Base-by-base conservation (phyloP, 2,113 vertebrate genomes). In the Polypterus senegalus region DNA sequence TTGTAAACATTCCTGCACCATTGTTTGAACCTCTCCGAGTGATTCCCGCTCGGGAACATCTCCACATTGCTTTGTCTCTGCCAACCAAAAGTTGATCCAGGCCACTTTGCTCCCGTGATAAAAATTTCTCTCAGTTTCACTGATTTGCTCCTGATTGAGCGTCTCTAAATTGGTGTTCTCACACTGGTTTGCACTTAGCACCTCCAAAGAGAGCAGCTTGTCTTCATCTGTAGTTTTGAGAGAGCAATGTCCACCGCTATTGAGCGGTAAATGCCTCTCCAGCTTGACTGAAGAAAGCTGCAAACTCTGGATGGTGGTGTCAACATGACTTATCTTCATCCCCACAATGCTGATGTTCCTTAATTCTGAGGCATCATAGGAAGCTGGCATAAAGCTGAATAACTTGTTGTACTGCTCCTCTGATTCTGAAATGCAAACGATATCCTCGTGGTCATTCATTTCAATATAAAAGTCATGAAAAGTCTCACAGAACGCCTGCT, bases 41-140 rank as follows among this genome's bases (percentile, higher is more conserved):
- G 84, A 81, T 69, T 89, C 84, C 0, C 88, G 81, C 60, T 90
- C 65, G 57, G 90, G 89, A 9, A 92, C 70, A 3, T 85, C 85
- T 46, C 78, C 88, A 45, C 71, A 82, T 57, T 54, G 43, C 46
- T 70, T 73, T 49, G 71, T 74, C 4, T 92, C 87, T 48, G 86
- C 83, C 52, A 92, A 81, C 85, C 88, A 90, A 54, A 92, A 80
- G 66, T 90, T 74, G 67, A 86, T 68, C 89, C 88, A 91, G 0
- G 6, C 79, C 8, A 91, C 81, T 77, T 77, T 89, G 47, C 77
- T 79, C 49, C 89, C 89, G 1, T 5, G 74, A 67, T 91, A 89
- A 68, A 92, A 92, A 46, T 81, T 69, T 0, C 47, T 47, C 63
- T 92, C 85, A 11, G 71, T 79, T 11, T 73, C 74, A 62, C 67